phyloP scores from a whole-genome alignment of 2,113 vertebrate genomes.

The Tautogolabrus adspersus region DNA sequence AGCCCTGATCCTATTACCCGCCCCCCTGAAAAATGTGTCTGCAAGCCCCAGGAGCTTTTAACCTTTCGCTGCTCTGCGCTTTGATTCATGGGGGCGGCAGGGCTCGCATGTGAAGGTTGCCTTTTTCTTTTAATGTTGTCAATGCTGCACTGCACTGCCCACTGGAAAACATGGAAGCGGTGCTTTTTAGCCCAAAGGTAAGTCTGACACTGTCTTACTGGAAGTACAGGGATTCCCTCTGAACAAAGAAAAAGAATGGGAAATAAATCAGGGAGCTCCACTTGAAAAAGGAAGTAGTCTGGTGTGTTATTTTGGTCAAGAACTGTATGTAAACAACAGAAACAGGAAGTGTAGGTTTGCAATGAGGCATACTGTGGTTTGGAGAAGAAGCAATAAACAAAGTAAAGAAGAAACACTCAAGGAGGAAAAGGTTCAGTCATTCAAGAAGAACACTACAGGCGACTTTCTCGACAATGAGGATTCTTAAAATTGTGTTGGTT shows the following conservation, averaged over 20 bases:
- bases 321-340: conserved; percentile 16
- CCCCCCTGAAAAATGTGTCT: conserved; percentile 83
- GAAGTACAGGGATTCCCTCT: conserved; percentile 46
- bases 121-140: conserved; percentile 31
- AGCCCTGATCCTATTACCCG: conserved; percentile 84
- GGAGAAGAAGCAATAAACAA: background rate
- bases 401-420: background rate
- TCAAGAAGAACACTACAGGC: background rate
- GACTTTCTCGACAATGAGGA: background rate
- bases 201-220: conserved; percentile 20
- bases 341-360: conserved; percentile 12
- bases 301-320: background rate
- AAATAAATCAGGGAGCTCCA: conserved; percentile 3
- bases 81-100: conserved; percentile 71
- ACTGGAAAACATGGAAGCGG: conserved; percentile 52
- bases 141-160: conserved; percentile 12
- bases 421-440: background rate
- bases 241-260: background rate
- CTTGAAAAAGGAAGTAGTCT: background rate
- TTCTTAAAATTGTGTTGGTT: conserved; percentile 36
- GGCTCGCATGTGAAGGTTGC: conserved; percentile 47
- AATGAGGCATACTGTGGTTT: conserved; percentile 3
- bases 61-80: conserved; percentile 80
- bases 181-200: conserved; percentile 50
- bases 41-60: conserved; percentile 82